These are phyloP conservation scores for Epistrophe grossulariae DNA, from an alignment of 2,888 invertebrate species.

Conservation along the genomic window DNA sequence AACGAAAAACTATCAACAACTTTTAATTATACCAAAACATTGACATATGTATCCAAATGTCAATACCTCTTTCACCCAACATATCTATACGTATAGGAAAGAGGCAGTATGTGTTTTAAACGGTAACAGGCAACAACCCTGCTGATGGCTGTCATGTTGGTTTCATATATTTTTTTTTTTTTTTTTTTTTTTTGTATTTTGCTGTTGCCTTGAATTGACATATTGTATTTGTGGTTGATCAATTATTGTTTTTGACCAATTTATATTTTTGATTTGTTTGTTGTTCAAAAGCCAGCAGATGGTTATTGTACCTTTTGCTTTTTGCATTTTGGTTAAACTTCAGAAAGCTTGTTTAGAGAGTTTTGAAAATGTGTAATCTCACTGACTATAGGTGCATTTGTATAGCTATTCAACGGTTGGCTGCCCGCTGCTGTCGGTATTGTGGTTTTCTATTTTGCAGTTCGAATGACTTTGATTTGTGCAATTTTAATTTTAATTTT, in stretches of 20 bases:
- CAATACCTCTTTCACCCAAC: background rate
- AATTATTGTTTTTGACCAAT: slow-evolving; percentile 36
- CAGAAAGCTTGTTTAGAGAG: background rate
- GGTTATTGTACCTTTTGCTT: background rate
- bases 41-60: background rate
- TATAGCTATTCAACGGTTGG: background rate
- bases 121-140: background rate
- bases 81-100: too few relatives aligned
- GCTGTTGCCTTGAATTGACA: slow-evolving; percentile 3
- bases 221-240: slow-evolving; percentile 44
- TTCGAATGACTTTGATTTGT: slow-evolving; percentile 10
- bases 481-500: background rate
- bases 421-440: background rate
- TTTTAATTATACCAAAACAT: slow-evolving; percentile 18
- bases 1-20: slow-evolving; percentile 7
- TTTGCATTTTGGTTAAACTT: background rate
- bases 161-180: background rate
- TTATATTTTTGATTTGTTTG: slow-evolving; percentile 30
- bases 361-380: background rate
- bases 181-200: background rate
- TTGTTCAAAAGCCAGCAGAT: slow-evolving; percentile 8
- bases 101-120: background rate
- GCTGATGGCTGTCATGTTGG: slow-evolving; percentile 10
- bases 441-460: background rate
- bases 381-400: background rate